These are phyloP conservation scores for Danaus chrysippus DNA, from an alignment of 2,888 invertebrate species.

Conservation along the genomic window DNA sequence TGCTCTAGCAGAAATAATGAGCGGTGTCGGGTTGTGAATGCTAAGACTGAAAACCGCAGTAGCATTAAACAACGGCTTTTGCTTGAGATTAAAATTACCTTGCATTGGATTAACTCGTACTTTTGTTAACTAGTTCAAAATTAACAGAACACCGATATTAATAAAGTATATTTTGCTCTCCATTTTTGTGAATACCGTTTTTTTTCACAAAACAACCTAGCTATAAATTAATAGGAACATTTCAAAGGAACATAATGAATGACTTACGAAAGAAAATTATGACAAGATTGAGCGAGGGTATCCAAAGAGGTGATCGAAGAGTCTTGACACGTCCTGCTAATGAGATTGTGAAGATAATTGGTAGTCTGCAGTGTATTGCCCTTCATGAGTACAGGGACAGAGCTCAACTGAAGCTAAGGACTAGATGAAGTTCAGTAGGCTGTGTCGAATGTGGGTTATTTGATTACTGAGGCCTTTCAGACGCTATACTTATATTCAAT, in stretches of 20 bases:
- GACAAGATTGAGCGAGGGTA: constrained; percentile 17
- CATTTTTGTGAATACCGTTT: not conserved
- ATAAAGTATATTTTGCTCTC: constrained; percentile 1
- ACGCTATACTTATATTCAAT: no score
- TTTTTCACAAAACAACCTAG: constrained; percentile 1
- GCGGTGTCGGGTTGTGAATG: constrained; percentile 28
- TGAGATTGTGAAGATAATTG: constrained; percentile 35
- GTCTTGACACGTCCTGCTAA: constrained; percentile 28
- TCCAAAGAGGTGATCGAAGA: constrained; percentile 22
- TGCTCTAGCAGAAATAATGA: constrained; percentile 26
- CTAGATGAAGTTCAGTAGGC: not conserved
- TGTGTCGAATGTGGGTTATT: not conserved
- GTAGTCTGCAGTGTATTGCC: constrained; percentile 33
- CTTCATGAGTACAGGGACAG: constrained; percentile 20
- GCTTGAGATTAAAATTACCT: constrained; percentile 6
- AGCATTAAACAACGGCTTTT: constrained; percentile 11
- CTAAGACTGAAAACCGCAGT: constrained; percentile 18
- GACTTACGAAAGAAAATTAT: constrained; percentile 15
- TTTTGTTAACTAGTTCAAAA: constrained; percentile 5
- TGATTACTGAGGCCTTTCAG: not conserved
- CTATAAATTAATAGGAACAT: constrained; percentile 6
- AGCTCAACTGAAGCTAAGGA: constrained; percentile 3
- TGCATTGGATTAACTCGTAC: constrained; percentile 5
- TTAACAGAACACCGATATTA: constrained; percentile 5
- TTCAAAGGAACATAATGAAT: constrained; percentile 10